Base-by-base conservation (phyloP, 2,797 vertebrate species). In the Corythornis leucogaster region DNA sequence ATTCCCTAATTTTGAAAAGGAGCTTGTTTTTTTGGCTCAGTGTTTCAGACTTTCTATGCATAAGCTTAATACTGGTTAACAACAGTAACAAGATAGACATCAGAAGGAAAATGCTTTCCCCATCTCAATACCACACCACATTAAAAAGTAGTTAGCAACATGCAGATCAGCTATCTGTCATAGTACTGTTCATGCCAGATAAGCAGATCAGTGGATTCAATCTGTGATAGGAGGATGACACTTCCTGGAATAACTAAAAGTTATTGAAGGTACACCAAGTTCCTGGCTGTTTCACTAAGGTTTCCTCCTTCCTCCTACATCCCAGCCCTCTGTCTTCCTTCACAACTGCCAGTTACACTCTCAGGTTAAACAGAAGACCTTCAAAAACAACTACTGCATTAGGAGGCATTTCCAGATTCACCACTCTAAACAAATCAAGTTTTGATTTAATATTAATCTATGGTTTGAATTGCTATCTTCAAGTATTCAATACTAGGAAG, bases 171-270 rank as follows among this genome's bases (percentile, higher is more conserved):
- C n/a, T 21, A 76, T 50, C 45, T 81, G 38, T 42, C 30, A 85
- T 50, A 83, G 33, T 8, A 62, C 33, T 51, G 42, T 35, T 89
- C 74, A 80, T 50, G 48, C 58, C 74, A 94, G 67, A 70, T 69
- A 94, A 42, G 68, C 30, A 57, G 43, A 83, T 70, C 57, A 87
- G 80, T 71, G 76, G 85, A 73, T 57, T 74, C 51, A 66, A 28
- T 75, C 80, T 92, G 68, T 77, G 58, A 18, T 0, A 86, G 42
- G 6, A 51, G 53, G 35, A 93, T 40, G 59, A 85, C 84, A 87
- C 42, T 63, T 92, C 80, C 92, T 89, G 81, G 71, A 95, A 94
- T 9, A 96, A 84, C 43, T 78, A 77, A 54, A 91, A 94, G 63
- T 64, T 82, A 38, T 1, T 86, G 82, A 90, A 89, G 43, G 82